Conservation (phyloP, 2,797 vertebrate genomes). For the Meriones psammophilus region DNA sequence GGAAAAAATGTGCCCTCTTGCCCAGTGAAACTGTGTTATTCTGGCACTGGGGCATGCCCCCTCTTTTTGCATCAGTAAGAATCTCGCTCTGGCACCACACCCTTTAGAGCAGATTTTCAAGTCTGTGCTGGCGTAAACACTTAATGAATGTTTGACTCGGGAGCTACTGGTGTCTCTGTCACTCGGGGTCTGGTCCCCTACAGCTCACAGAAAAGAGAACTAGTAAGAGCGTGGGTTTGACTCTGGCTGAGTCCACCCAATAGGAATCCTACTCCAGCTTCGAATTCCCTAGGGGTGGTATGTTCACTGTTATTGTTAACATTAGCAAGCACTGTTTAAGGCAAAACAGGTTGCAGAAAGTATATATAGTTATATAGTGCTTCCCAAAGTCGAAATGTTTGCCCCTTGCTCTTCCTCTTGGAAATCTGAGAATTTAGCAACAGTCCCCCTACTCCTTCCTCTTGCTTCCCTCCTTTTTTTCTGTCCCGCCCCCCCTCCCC, state of each 20-base stretch:
- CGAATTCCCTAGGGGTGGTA: neutral
- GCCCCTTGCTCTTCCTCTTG: neutral
- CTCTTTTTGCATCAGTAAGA: constrained; percentile 21
- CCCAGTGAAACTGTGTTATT: neutral
- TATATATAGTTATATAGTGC: neutral
- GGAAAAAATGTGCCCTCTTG: constrained; percentile 35
- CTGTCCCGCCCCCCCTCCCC: neutral
- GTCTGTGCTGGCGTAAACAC: neutral
- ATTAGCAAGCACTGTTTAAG: neutral
- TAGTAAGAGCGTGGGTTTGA: neutral
- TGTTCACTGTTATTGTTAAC: neutral
- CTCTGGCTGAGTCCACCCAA: neutral
- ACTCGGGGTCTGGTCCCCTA: neutral
- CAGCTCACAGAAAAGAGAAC: neutral
- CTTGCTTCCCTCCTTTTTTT: neutral
- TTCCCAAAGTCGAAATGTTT: constrained; percentile 17
- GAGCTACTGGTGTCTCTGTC: neutral
- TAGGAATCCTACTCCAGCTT: neutral
- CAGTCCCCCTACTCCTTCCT: neutral
- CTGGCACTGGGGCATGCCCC: neutral
- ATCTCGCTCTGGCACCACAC: neutral
- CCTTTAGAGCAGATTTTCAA: constrained; percentile 42
- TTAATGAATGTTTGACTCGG: constrained; percentile 13
- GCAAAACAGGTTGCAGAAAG: neutral
- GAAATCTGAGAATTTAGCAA: constrained; percentile 51